Base-by-base conservation (phyloP, 1,140 invertebrate genomes). In the Drosophila obscura region DNA sequence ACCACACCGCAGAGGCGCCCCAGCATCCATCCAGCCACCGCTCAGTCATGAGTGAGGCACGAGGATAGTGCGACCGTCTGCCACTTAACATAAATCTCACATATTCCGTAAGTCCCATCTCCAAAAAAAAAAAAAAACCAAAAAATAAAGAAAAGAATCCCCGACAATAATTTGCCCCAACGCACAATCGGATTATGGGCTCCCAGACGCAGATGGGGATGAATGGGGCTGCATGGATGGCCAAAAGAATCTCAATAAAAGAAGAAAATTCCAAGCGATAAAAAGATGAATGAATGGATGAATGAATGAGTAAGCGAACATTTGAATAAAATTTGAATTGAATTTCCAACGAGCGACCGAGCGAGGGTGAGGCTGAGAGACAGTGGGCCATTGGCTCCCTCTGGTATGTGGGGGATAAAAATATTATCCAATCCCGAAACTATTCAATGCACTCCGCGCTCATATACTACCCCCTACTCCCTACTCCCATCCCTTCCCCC, bases 71-170 rank as follows among this genome's bases (percentile, higher is more conserved):
- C 67, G 63, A 50, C 46, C 46, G 66, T 76, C 60, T 80, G 72
- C 46, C 80, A 79, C 72, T 84, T 79, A 76, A 76, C 76, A 84
- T 83, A 83, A 84, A 84, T 84, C 80, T 61, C 58, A 35, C 51
- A 69, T 24, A 78, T 64, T 62, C 67, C 59, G 44, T 28, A 60
- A 72, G 57, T 62, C 48, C 28, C 48, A 31, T 9, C 55, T 16
- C 43, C 43, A n/a, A n/a, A 67, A 19, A 9, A 45, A 15, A 24
- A 8, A n/a, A n/a, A 31, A 8, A 52, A 19, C 3, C n/a, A n/a
- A 16, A 2, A 43, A n/a, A 5, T 19, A 58, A 45, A 49, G 56
- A 51, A 43, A 59, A 44, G 49, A 76, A 71, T 76, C 65, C 76
- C 44, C 51, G 58, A 71, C 60, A 80, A 83, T 84, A 75, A 83